Percentiles rank a stretch among this genome's conserved stretches.
phyloP scores from a whole-genome alignment of 2,797 vertebrate genomes.

The Scyliorhinus canicula region DNA sequence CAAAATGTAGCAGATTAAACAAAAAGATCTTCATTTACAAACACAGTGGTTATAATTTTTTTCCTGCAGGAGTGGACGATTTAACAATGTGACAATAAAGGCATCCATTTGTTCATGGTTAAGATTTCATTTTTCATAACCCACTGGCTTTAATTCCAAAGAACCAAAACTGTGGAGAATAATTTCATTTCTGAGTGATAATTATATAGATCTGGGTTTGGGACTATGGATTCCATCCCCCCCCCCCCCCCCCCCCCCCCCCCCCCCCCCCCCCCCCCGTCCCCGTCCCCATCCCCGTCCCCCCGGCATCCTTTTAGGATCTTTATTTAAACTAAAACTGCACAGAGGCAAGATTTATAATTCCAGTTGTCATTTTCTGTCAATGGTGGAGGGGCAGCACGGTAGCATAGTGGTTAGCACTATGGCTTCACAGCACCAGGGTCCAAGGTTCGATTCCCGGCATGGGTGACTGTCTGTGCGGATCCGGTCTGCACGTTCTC shows the following conservation, averaged over 20 bases:
- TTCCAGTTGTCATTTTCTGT: not conserved
- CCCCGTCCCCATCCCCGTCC: too few relatives aligned
- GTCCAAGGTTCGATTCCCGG: too few relatives aligned
- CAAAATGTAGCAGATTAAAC: conserved; percentile 16
- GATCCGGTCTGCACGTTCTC: too few relatives aligned
- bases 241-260: too few relatives aligned
- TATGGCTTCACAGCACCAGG: too few relatives aligned
- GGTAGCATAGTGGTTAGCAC: too few relatives aligned
- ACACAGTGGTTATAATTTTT: not conserved
- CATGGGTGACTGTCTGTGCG: too few relatives aligned
- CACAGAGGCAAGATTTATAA: not conserved
- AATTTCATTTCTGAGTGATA: not conserved
- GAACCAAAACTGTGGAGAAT: not conserved
- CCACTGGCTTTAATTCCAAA: not conserved
- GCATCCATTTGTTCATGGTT: not conserved
- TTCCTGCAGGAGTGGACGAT: not conserved
- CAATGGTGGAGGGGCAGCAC: too few relatives aligned
- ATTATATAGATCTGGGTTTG: not conserved
- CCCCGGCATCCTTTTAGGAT: too few relatives aligned
- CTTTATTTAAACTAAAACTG: not conserved
- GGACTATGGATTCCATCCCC: not conserved
- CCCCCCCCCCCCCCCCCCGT: too few relatives aligned
- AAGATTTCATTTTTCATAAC: not conserved
- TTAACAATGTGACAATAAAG: not conserved
- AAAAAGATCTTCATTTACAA: conserved; percentile 2